Evolutionary conservation across 2,113 vertebrate species (phyloP), one percentile per base, ranked within the genome.

Genomic region (Gavialis gangeticus): DNA sequence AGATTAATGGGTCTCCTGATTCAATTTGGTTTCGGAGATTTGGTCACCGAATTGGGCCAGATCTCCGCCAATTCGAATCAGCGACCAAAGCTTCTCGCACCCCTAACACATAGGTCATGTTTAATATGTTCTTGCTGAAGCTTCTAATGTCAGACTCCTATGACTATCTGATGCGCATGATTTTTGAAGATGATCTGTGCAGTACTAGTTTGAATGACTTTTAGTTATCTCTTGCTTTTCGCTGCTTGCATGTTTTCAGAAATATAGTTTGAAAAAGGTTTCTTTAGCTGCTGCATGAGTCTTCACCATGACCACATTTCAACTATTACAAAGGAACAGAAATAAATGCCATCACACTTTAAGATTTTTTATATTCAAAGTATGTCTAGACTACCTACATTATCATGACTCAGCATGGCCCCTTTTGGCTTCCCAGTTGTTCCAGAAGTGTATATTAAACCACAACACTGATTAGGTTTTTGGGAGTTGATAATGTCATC

Each of bases 401-500:
- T 99, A 97, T 99, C 99, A 64, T 99, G 99, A 87, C 98, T 99
- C 94, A 99, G 97, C 99, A 99, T 99, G 83, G 98, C 99, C 82
- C 99, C 99, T 97, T 99, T 99, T 2, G 99, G 98, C 76, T 88
- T 97, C 78, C 99, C 99, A 1, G 99, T 99, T 55, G 99, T 99
- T 92, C 99, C 99, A 0, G 99, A 99, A 0, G 99, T 99, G 92
- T 99, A 99, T 85, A 99, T 98, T 14, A 99, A 97, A 1, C 96
- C 97, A 11, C 99, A 99, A 94, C 99, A 99, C 28, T 99, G 98
- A 88, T 98, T 98, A 0, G 98, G 98, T 96, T 96, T 98, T 96
- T 99, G 98, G 57, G 97, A 96, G 5, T 88, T 76, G 62, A 99
- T 98, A 89, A 98, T 76, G 24, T 97, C 91, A 85, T 99, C 98